Evolutionary conservation across 2,797 vertebrate species (phyloP).

Genomic region (Halcyon badia): DNA sequence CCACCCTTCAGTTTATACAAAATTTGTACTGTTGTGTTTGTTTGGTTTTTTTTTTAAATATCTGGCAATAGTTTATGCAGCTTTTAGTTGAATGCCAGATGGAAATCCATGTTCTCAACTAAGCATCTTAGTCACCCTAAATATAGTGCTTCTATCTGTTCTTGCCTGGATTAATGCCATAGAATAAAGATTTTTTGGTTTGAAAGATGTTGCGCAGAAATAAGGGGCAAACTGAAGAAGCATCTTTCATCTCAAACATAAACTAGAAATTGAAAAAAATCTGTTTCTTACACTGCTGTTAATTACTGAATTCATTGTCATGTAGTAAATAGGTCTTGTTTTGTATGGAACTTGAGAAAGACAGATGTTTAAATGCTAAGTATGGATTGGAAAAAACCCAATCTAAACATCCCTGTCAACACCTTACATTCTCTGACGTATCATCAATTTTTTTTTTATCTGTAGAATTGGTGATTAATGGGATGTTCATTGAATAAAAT

Average conservation of each 20-base stretch:
- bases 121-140: slow-evolving; percentile 66
- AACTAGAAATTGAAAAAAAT: background rate
- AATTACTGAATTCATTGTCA: background rate
- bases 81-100: slow-evolving; percentile 58
- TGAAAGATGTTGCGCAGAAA: background rate
- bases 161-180: slow-evolving; percentile 56
- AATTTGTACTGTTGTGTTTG: background rate
- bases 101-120: slow-evolving; percentile 60
- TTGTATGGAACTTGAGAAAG: background rate
- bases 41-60: slow-evolving; percentile 27
- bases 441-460: background rate
- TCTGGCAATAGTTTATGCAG: slow-evolving; percentile 45
- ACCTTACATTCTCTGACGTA: background rate
- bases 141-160: slow-evolving; percentile 66
- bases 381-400: background rate
- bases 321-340: background rate
- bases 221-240: background rate
- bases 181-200: slow-evolving; percentile 48
- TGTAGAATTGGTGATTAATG: accelerated
- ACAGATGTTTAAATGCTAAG: background rate
- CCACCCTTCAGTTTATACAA: slow-evolving; percentile 37
- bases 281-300: background rate
- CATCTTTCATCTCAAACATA: background rate
- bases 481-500: background rate
- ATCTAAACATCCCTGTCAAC: background rate